Conservation (phyloP, 2,888 invertebrate species). For the Hypomecis atomaria region DNA sequence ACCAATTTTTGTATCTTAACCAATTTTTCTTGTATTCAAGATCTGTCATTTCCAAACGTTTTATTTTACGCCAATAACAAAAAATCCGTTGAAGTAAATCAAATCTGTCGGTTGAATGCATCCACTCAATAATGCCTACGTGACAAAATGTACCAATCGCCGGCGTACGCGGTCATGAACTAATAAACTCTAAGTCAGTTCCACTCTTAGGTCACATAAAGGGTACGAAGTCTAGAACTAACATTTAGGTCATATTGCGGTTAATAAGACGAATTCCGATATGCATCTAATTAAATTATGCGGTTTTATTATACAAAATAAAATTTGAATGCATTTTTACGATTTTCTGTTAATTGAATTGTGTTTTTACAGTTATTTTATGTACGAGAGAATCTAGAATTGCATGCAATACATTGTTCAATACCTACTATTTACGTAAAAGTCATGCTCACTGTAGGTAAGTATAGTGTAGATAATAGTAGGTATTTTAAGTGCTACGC, state of each 20-base stretch:
- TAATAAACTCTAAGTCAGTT: constrained; percentile 18
- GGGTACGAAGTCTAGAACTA: constrained; percentile 39
- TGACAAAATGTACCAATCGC: constrained; percentile 38
- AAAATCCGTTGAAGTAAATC: constrained; percentile 34
- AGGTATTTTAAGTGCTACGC: too few species aligned
- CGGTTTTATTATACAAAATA: constrained; percentile 22
- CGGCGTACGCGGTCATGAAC: constrained; percentile 25
- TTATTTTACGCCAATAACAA: constrained; percentile 28
- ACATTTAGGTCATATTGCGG: constrained; percentile 37
- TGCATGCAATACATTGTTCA: too few species aligned
- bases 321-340: constrained; percentile 12
- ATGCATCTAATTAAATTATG: constrained; percentile 30
- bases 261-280: constrained; percentile 36
- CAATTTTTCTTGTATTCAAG: constrained; percentile 5
- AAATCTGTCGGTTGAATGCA: constrained; percentile 41
- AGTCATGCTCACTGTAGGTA: too few species aligned
- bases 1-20: not conserved
- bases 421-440: too few species aligned
- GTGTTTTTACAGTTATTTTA: too few species aligned
- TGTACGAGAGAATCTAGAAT: too few species aligned
- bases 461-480: too few species aligned
- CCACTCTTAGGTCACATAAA: constrained; percentile 39
- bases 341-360: not conserved
- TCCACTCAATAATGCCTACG: constrained; percentile 35
- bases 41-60: constrained; percentile 34